Conservation (phyloP, 2,888 invertebrate genomes). For the Tuberolachnus salignus region DNA sequence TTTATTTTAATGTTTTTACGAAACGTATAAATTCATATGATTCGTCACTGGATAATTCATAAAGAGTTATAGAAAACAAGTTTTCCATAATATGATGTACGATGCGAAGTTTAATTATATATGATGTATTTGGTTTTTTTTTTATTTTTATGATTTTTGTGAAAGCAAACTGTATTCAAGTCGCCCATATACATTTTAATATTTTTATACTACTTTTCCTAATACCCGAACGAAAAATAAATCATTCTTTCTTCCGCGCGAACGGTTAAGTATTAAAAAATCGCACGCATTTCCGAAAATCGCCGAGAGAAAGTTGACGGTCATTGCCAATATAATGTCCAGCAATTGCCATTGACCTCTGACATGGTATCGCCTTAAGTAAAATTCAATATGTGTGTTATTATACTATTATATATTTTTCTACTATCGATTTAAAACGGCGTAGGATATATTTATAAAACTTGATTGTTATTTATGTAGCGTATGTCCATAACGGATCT, state of each 20-base stretch:
- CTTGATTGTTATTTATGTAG: constrained; percentile 11
- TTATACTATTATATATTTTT: constrained; percentile 22
- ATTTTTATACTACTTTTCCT: neutral
- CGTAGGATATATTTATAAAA: constrained; percentile 17
- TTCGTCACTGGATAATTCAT: too few relatives aligned
- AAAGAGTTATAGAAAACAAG: too few relatives aligned
- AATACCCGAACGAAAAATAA: constrained; percentile 7
- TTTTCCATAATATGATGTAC: too few relatives aligned
- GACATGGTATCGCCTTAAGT: constrained; percentile 21
- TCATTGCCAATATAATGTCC: neutral
- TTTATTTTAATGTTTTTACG: too few relatives aligned
- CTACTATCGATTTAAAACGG: constrained; percentile 1
- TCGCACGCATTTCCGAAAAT: constrained; percentile 31
- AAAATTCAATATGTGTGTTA: constrained; percentile 16
- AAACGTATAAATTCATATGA: too few relatives aligned
- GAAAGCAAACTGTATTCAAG: constrained; percentile 5
- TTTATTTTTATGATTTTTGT: neutral
- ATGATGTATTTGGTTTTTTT: too few relatives aligned
- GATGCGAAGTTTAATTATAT: too few relatives aligned
- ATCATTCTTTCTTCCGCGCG: neutral
- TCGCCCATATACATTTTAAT: neutral
- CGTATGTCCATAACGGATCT: neutral
- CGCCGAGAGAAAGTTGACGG: constrained; percentile 31
- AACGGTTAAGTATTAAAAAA: constrained; percentile 21
- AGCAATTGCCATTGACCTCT: constrained; percentile 34